A percentile compares a stretch with the other conserved stretches of the same genome.
phyloP scores from a whole-genome alignment of 2,113 vertebrate species.

The Onychostoma macrolepis region DNA sequence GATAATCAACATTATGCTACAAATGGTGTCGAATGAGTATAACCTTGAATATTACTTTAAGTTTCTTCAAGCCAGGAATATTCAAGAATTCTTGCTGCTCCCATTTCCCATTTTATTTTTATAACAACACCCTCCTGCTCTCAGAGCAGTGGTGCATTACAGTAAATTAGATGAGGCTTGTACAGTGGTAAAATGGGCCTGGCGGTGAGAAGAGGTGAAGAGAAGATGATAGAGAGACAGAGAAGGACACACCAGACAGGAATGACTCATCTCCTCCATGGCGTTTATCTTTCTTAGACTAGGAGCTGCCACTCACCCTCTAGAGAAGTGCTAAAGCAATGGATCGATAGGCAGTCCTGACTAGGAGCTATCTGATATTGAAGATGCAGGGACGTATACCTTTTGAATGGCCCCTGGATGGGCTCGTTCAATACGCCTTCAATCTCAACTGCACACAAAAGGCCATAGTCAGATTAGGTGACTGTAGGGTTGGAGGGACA shows the following conservation, averaged over 20 bases:
- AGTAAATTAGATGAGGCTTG: conserved; percentile 51
- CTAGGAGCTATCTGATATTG: conserved; percentile 57
- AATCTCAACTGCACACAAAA: conserved; percentile 51
- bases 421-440: conserved; percentile 47
- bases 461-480: conserved; percentile 48
- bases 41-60: background rate
- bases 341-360: conserved; percentile 56
- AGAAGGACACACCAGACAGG: conserved; percentile 48
- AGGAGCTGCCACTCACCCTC: conserved; percentile 34
- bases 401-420: conserved; percentile 53
- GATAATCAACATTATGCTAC: background rate
- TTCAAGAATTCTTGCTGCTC: conserved; percentile 39
- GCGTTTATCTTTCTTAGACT: conserved; percentile 54
- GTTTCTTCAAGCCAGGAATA: background rate
- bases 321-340: conserved; percentile 44
- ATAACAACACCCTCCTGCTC: conserved; percentile 39
- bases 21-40: background rate
- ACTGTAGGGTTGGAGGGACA: conserved; percentile 9
- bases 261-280: conserved; percentile 57
- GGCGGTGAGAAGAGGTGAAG: conserved; percentile 16
- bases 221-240: conserved; percentile 13
- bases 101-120: conserved; percentile 18
- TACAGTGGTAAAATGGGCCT: conserved; percentile 37
- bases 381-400: conserved; percentile 55
- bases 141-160: conserved; percentile 44